phyloP scores from a whole-genome alignment of 2,113 vertebrate genomes.

The Dipodomys spectabilis region DNA sequence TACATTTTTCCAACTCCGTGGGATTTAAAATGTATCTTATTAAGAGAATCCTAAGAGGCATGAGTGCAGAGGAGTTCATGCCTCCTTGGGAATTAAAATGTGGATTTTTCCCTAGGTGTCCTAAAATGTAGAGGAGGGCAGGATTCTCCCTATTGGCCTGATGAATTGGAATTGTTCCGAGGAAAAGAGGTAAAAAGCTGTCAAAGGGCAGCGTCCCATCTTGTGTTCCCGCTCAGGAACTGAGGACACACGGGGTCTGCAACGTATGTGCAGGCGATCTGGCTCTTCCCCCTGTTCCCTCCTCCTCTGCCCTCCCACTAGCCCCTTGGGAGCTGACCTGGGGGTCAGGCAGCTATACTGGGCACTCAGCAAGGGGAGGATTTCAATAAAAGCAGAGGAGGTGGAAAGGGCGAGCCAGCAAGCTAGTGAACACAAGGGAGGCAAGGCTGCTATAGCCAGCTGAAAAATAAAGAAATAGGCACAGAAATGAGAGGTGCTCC shows the following conservation, averaged over 20 bases:
- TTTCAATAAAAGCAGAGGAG: constrained; percentile 68
- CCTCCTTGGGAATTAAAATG: constrained; percentile 72
- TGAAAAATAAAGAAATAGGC: constrained; percentile 42
- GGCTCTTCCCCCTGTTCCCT: not conserved
- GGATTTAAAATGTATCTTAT: constrained; percentile 71
- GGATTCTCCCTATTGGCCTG: constrained; percentile 40
- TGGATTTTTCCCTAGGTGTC: constrained; percentile 32
- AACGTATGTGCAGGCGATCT: not conserved
- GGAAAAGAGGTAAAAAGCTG: not conserved
- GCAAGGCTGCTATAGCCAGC: not conserved
- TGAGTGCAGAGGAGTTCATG: not conserved
- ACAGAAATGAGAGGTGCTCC: not conserved
- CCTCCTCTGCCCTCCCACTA: constrained; percentile 45
- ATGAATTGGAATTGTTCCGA: not conserved
- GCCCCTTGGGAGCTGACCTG: constrained; percentile 86
- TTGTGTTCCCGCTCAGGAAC: not conserved
- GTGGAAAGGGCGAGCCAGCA: not conserved
- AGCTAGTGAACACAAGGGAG: not conserved
- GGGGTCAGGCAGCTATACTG: constrained; percentile 85
- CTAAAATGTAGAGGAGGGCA: not conserved
- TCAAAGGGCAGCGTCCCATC: not conserved
- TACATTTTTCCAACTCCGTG: constrained; percentile 63
- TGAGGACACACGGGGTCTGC: not conserved
- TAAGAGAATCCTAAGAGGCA: constrained; percentile 64
- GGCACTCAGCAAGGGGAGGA: constrained; percentile 71